A percentile compares a stretch with the other conserved stretches of the same genome.
Conservation (phyloP, 2,888 invertebrate species). For the Cecidostiba fungosa region DNA sequence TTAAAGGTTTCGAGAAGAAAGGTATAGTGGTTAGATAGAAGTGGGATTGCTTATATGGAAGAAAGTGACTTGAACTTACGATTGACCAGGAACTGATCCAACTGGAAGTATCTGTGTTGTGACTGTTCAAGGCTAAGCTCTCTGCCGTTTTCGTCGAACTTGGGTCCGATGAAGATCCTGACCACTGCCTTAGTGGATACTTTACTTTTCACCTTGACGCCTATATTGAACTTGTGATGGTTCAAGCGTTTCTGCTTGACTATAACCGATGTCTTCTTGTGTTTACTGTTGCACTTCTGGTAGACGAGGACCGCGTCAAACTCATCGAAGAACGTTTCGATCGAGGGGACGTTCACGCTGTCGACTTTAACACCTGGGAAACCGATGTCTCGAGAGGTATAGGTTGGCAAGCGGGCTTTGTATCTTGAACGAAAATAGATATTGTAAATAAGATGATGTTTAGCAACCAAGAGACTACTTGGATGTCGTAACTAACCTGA, state of each 20-base stretch:
- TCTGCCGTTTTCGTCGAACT: conserved; percentile 83
- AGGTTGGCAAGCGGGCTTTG: conserved; percentile 82
- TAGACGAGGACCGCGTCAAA: conserved; percentile 81
- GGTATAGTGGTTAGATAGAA: not conserved
- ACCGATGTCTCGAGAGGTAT: conserved; percentile 83
- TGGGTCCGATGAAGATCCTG: conserved; percentile 86
- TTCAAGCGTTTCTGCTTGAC: conserved; percentile 85
- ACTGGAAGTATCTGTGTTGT: not conserved
- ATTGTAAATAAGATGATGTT: too few relatives aligned
- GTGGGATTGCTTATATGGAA: too few relatives aligned
- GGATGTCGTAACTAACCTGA: conserved; percentile 55
- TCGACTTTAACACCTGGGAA: conserved; percentile 84
- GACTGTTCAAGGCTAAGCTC: conserved; percentile 78
- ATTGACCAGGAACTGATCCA: conserved; percentile 18
- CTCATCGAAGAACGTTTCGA: conserved; percentile 86
- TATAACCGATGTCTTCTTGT: conserved; percentile 80
- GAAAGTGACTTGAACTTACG: not conserved
- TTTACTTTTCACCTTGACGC: conserved; percentile 83
- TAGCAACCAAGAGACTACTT: too few relatives aligned
- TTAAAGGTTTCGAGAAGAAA: conserved; percentile 6
- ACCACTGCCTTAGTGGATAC: conserved; percentile 83
- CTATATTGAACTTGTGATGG: conserved; percentile 85
- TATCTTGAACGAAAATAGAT: conserved; percentile 72
- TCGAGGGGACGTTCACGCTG: conserved; percentile 84
- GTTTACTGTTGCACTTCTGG: conserved; percentile 76